Conservation (phyloP, 2,888 invertebrate genomes). For the Hypomecis atomaria region DNA sequence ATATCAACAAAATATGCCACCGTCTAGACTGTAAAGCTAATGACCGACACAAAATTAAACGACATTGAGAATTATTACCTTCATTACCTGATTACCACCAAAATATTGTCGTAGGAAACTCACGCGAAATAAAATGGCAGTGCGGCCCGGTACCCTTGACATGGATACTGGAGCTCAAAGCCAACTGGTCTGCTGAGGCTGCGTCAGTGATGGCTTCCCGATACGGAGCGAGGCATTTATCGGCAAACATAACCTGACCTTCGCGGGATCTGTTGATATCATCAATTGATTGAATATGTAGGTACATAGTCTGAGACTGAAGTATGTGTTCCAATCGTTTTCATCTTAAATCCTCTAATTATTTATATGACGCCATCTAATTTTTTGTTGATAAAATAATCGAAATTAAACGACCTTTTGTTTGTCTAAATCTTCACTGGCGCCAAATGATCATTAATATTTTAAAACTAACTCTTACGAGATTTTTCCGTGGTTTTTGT, state of each 20-base stretch:
- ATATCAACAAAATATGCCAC: neutral
- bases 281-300: constrained; percentile 20
- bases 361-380: too few relatives aligned
- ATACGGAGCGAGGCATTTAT: constrained; percentile 37
- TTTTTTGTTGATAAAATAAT: too few relatives aligned
- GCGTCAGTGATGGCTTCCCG: constrained; percentile 35
- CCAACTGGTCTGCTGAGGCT: constrained; percentile 38
- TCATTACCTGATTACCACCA: constrained; percentile 13
- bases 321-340: too few relatives aligned
- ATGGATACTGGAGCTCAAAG: constrained; percentile 40
- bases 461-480: too few relatives aligned
- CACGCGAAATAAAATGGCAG: constrained; percentile 13
- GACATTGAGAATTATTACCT: constrained; percentile 2
- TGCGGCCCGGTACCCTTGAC: constrained; percentile 34
- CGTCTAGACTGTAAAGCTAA: neutral
- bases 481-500: too few relatives aligned
- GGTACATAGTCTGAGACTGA: too few relatives aligned
- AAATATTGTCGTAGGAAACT: constrained; percentile 22
- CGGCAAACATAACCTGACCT: constrained; percentile 33
- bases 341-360: too few relatives aligned
- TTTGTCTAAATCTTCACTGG: too few relatives aligned
- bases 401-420: too few relatives aligned
- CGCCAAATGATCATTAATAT: too few relatives aligned
- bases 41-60: neutral
- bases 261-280: constrained; percentile 26